These are phyloP conservation scores for Heterohyrax brucei DNA, from an alignment of 2,797 vertebrate genomes.

Conservation along the genomic window DNA sequence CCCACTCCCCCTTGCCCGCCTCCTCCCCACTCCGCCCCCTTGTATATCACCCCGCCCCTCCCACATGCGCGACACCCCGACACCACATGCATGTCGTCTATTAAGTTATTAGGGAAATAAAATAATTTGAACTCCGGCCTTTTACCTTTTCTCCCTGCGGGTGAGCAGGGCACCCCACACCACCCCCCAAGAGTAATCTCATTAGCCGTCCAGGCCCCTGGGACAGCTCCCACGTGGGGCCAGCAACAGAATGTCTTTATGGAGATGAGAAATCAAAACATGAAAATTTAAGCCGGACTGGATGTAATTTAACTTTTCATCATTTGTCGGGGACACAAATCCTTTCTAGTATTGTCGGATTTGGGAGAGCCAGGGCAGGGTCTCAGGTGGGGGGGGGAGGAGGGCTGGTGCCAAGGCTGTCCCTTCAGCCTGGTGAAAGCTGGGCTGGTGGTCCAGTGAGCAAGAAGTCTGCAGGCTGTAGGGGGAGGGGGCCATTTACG, in stretches of 20 bases:
- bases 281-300: constrained; percentile 91
- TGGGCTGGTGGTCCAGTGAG: neutral
- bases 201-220: constrained; percentile 93
- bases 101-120: constrained; percentile 98
- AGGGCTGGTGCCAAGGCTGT: neutral
- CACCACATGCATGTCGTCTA: constrained; percentile 94
- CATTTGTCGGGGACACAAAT: constrained; percentile 91
- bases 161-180: constrained; percentile 90
- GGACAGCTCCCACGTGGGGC: constrained; percentile 91
- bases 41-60: constrained; percentile 88
- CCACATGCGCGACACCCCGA: constrained; percentile 94
- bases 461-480: neutral
- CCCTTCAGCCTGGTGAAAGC: neutral
- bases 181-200: constrained; percentile 90
- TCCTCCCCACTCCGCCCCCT: constrained; percentile 78
- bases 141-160: constrained; percentile 94
- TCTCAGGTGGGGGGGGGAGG: constrained; percentile 71
- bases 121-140: constrained; percentile 98
- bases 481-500: fast-evolving
- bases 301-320: constrained; percentile 90
- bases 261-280: constrained; percentile 90
- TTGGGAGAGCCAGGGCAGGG: constrained; percentile 89
- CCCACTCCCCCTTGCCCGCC: neutral
- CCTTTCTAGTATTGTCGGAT: constrained; percentile 89
- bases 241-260: constrained; percentile 90